Percentiles rank a stretch among this genome's conserved stretches.
phyloP scores from a whole-genome alignment of 2,888 invertebrate genomes.

The Oligia fasciuncula region DNA sequence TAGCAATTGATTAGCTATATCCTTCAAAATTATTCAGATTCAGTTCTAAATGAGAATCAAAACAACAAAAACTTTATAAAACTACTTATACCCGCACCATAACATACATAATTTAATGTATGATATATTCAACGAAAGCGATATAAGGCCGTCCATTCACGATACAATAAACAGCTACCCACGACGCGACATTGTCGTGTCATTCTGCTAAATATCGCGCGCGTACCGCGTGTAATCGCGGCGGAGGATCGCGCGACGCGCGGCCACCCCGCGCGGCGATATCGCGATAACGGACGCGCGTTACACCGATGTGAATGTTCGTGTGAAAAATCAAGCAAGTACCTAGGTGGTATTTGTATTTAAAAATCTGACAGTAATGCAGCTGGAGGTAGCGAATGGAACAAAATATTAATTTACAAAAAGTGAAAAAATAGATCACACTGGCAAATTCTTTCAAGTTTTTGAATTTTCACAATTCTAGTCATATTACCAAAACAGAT shows the following conservation, averaged over 20 bases:
- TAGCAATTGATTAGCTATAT: too few relatives aligned
- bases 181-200: constrained; percentile 79
- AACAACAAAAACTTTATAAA: constrained; percentile 6
- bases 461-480: background rate
- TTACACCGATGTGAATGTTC: constrained; percentile 66
- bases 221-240: constrained; percentile 75
- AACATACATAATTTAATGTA: constrained; percentile 56
- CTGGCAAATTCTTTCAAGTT: background rate
- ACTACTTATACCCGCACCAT: background rate
- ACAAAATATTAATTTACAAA: background rate
- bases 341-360: background rate
- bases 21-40: background rate
- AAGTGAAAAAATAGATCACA: background rate
- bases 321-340: background rate
- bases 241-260: constrained; percentile 74
- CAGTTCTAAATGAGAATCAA: background rate
- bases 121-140: constrained; percentile 58
- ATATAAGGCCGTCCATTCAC: constrained; percentile 70
- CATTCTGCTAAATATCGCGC: constrained; percentile 80
- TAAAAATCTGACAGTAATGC: too few relatives aligned
- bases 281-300: constrained; percentile 68
- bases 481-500: background rate
- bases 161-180: constrained; percentile 75
- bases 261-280: constrained; percentile 81
- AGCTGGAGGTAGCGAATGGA: background rate